Percentiles rank a stretch among this genome's conserved stretches.
phyloP scores from a whole-genome alignment of 1,140 invertebrate genomes.

The Parapsyche elsis region DNA sequence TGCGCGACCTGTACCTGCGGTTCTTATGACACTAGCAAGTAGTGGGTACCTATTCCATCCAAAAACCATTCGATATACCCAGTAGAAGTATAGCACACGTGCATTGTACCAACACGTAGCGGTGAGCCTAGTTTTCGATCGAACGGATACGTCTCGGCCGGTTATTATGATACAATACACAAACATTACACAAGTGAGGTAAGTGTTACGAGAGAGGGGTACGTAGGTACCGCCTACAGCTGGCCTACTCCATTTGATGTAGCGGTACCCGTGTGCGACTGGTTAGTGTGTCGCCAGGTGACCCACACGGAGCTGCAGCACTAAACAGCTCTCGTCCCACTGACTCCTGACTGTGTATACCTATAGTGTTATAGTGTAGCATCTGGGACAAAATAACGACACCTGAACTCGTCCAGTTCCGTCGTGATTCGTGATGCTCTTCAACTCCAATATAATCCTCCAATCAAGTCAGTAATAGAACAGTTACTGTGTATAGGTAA shows the following conservation, averaged over 20 bases:
- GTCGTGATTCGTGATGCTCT: not conserved
- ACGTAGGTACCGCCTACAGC: constrained; percentile 17
- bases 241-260: constrained; percentile 38
- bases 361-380: not conserved
- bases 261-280: constrained; percentile 19
- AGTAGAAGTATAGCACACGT: too few relatives aligned
- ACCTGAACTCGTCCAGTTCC: not conserved
- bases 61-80: too few relatives aligned
- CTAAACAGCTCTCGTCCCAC: not conserved
- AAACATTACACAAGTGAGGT: constrained; percentile 3
- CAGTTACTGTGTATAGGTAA: too few relatives aligned
- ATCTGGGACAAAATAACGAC: not conserved
- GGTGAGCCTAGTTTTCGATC: too few relatives aligned
- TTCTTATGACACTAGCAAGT: too few relatives aligned
- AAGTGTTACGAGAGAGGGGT: constrained; percentile 20
- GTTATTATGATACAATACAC: constrained; percentile 10
- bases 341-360: not conserved
- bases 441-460: too few relatives aligned
- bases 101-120: too few relatives aligned
- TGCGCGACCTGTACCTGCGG: too few relatives aligned
- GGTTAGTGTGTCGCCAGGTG: constrained; percentile 40
- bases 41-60: too few relatives aligned
- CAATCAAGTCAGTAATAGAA: too few relatives aligned
- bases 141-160: not conserved
- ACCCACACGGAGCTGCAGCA: constrained; percentile 34